Evolutionary conservation across 2,797 vertebrate species (phyloP), one percentile per base, ranked within the genome.

Genomic region (Onychomys arenicola): DNA sequence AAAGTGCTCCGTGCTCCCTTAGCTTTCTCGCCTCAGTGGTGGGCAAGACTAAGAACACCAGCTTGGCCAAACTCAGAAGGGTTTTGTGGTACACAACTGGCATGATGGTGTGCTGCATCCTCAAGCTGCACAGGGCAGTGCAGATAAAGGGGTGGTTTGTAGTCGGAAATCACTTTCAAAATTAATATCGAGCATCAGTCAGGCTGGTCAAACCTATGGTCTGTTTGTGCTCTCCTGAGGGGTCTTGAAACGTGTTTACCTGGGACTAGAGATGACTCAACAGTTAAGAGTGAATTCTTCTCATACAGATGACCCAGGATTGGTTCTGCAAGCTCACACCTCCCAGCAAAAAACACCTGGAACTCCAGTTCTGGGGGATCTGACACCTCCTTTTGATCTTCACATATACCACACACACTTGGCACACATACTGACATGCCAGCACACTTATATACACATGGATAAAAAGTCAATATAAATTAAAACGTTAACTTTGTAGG

Each of bases 91-190:
- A 16, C 73, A 32, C 32, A 71, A 43, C 32, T 8, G 46, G 37
- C 29, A 40, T 4, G 29, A n/a, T 19, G 23, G 46, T 29, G 1
- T 82, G 49, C 83, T 77, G 17, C 82, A 10, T 40, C 78, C n/a
- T 90, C 19, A 43, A 92, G 84, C 6, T 61, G 10, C 43, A 80
- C n/a, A 40, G 16, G 59, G 52, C 29, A 27, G 37, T 0, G 8
- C 81, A 90, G 59, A 32, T 55, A 43, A 90, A 94, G 29, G 46
- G 16, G n/a, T 46, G 67, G 19, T 16, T 80, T 90, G 7, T 3
- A 40, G 17, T 93, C 7, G 23, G 43, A 88, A 73, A 59, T 90
- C 7, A 14, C 82, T 94, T 94, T 89, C 46, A 80, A 16, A 94
- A 81, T 57, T 87, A 78, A 13, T 37, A n/a, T n/a, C 40, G 63